Evolutionary conservation across 2,888 invertebrate species (phyloP), one percentile per base, ranked within the genome.

Genomic region (Theretra japonica): DNA sequence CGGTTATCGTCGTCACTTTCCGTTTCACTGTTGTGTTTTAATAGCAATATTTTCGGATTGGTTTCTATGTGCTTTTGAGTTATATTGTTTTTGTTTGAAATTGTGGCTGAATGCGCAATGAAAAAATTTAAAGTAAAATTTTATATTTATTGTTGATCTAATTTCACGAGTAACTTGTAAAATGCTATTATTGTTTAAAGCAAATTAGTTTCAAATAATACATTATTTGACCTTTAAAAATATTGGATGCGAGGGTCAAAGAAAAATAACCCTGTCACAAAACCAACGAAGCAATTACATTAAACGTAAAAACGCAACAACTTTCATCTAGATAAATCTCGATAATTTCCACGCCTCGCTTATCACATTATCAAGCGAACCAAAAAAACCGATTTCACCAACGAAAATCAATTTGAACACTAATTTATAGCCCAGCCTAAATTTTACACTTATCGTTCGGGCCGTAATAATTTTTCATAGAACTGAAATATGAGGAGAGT

Each of bases 1-100:
- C 77, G 79, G 75, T 81, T 81, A 82, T 79, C 73, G 76, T 70
- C 58, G 28, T 72, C 71, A 68, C 73, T 58, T 74, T 73, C 70
- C 72, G 72, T 73, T 68, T 68, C 28, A 50, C 33, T 62, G 41
- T 62, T 68, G 65, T 6, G 53, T 53, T 53, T 53, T 53, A 53
- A 53, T 5, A n/a, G 53, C 53, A 17, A 53, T 41, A 41, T 23
- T 73, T 60, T 68, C 53, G 30, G 21, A 65, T 69, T 57, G 21
- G 56, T 62, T 62, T 62, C 33, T 11, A 21, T 7, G 33, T 62
- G 21, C 41, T 62, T 62, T 62, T 33, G 21, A 33, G 41, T 60
- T 60, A 60, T 30, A n/a, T 53, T 62, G 21, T 62, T 33, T 41
- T 7, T 19, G n/a, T 28, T 17, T 19, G 33, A n/a, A 53, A 4